Conservation (phyloP, 2,797 vertebrate species). For the Tenualosa thibaudeaui region DNA sequence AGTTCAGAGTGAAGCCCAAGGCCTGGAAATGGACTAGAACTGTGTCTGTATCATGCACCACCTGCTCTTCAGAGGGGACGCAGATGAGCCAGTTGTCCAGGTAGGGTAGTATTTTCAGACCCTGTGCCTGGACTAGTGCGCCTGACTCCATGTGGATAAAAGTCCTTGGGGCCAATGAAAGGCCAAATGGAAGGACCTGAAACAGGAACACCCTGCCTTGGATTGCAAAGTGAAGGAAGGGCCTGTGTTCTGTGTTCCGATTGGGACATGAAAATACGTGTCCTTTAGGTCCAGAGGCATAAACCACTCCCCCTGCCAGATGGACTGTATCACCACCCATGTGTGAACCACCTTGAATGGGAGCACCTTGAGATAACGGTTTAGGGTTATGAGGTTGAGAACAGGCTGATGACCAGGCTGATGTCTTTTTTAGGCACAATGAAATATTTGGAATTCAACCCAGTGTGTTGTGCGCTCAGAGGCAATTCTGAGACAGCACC, state of each 20-base stretch:
- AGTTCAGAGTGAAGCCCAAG: not conserved
- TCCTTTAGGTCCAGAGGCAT: not conserved
- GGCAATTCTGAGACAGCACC: not conserved
- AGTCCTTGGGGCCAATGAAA: not conserved
- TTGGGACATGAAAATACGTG: not conserved
- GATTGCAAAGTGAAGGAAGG: not conserved
- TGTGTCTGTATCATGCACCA: not conserved
- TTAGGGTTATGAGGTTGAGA: too few relatives aligned
- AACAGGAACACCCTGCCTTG: not conserved
- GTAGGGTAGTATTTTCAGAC: not conserved
- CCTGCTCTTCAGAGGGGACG: too few relatives aligned
- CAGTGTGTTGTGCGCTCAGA: not conserved
- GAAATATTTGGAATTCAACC: not conserved
- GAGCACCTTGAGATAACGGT: too few relatives aligned
- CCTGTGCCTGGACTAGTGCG: not conserved
- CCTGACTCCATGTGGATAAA: not conserved
- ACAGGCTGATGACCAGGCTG: too few relatives aligned
- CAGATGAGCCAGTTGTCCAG: not conserved
- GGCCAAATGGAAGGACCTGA: not conserved
- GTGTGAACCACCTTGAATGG: too few relatives aligned
- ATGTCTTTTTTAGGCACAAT: not conserved
- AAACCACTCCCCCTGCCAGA: not conserved
- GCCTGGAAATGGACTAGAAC: not conserved
- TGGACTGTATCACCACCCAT: not conserved
- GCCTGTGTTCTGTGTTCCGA: too few relatives aligned